Conservation (phyloP, 2,888 invertebrate genomes). For the Ormyrus pomaceus region DNA sequence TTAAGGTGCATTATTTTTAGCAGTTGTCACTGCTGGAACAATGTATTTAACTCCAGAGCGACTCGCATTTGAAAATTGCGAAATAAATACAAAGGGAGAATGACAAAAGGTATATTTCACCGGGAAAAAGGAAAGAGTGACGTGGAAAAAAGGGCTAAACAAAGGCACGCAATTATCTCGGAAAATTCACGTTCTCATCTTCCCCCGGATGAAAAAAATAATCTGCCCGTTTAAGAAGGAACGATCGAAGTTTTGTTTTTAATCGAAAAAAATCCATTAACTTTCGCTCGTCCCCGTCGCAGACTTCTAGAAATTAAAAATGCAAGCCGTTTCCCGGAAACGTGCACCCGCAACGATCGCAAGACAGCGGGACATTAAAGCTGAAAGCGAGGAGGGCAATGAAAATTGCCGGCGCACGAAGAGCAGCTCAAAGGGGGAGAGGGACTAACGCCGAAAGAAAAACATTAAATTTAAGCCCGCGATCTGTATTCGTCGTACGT, state of each 20-base stretch:
- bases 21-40: not conserved
- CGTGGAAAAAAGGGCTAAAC: not conserved
- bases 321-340: no score
- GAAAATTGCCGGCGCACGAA: not conserved
- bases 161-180: not conserved
- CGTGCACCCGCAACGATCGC: not conserved
- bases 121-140: not conserved
- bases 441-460: not conserved
- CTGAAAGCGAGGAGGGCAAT: slow-evolving; percentile 6
- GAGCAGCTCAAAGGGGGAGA: slow-evolving; percentile 18
- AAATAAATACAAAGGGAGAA: not conserved
- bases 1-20: not conserved
- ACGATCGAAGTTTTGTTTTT: not conserved
- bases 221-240: no score
- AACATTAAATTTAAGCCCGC: slow-evolving; percentile 42
- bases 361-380: slow-evolving; percentile 2
- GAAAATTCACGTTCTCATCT: not conserved
- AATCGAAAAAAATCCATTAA: no score
- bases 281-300: no score
- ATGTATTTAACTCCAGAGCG: not conserved
- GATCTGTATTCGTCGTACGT: slow-evolving; percentile 45
- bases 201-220: not conserved
- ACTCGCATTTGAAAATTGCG: not conserved
- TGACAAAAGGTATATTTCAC: not conserved
- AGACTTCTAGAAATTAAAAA: no score